These are phyloP conservation scores for Perizoma flavofasciatum DNA, from an alignment of 2,888 invertebrate genomes.

Conservation along the genomic window DNA sequence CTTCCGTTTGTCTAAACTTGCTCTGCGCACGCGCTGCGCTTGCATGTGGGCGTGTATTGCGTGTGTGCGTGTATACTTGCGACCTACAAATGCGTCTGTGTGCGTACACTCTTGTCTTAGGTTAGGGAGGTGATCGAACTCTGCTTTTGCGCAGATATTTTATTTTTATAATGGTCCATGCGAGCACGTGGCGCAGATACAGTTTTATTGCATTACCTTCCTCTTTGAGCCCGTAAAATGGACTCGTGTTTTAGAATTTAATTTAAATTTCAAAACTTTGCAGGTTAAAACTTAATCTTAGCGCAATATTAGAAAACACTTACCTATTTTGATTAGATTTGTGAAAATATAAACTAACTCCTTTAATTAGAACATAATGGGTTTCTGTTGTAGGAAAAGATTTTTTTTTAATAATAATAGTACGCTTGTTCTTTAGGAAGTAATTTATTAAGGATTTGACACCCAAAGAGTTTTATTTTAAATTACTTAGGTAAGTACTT, in stretches of 20 bases:
- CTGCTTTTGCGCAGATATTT: constrained; percentile 77
- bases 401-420: too few species aligned
- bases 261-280: too few species aligned
- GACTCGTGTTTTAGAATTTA: not conserved
- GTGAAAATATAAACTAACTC: too few species aligned
- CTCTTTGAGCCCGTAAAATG: constrained; percentile 44
- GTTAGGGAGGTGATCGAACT: constrained; percentile 84
- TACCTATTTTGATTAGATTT: too few species aligned
- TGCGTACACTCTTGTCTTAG: constrained; percentile 81
- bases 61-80: constrained; percentile 50
- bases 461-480: too few species aligned
- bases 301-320: too few species aligned
- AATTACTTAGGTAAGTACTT: not conserved
- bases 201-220: constrained; percentile 72
- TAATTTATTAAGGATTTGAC: too few species aligned
- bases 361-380: too few species aligned
- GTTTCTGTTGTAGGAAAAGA: too few species aligned
- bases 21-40: constrained; percentile 74
- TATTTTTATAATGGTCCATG: constrained; percentile 77
- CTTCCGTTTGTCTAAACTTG: constrained; percentile 83
- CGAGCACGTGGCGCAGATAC: constrained; percentile 70
- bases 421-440: too few species aligned
- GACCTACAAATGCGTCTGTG: constrained; percentile 57
- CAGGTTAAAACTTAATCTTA: too few species aligned
- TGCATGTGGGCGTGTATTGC: constrained; percentile 56